Evolutionary conservation across 2,797 vertebrate species (phyloP).

Genomic region (Garrulus glandarius): DNA sequence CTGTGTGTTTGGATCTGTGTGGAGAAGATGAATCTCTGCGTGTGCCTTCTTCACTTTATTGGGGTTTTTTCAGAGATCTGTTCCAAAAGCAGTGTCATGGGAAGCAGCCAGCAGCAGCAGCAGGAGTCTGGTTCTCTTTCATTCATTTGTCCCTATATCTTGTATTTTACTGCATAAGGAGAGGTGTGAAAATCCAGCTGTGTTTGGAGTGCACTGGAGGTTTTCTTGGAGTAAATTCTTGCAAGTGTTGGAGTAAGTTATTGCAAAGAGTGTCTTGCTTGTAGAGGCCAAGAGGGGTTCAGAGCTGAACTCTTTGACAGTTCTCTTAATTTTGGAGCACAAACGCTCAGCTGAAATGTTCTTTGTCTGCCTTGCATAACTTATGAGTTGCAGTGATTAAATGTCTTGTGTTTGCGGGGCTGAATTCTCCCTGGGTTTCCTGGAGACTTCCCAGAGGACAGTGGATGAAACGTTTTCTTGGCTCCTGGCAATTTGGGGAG

Average conservation of each 20-base stretch:
- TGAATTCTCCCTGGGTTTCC: conserved; percentile 16
- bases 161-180: background rate
- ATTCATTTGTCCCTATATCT: fast-evolving
- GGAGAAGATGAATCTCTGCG: background rate
- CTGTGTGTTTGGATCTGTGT: background rate
- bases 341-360: background rate
- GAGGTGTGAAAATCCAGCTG: background rate
- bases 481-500: background rate
- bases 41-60: background rate
- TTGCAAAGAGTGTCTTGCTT: background rate
- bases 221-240: background rate
- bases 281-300: background rate
- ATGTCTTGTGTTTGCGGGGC: background rate
- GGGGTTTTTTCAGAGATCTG: background rate
- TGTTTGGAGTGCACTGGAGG: background rate
- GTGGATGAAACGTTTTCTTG: background rate
- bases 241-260: background rate
- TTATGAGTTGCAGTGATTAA: background rate
- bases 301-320: background rate
- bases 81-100: fast-evolving
- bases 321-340: background rate
- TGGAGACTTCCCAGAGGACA: background rate
- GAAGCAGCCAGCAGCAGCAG: background rate
- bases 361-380: background rate
- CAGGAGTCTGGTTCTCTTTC: background rate